phyloP scores from a whole-genome alignment of 53 echinoderm and acorn worm species.

The Patiria pectinifera region DNA sequence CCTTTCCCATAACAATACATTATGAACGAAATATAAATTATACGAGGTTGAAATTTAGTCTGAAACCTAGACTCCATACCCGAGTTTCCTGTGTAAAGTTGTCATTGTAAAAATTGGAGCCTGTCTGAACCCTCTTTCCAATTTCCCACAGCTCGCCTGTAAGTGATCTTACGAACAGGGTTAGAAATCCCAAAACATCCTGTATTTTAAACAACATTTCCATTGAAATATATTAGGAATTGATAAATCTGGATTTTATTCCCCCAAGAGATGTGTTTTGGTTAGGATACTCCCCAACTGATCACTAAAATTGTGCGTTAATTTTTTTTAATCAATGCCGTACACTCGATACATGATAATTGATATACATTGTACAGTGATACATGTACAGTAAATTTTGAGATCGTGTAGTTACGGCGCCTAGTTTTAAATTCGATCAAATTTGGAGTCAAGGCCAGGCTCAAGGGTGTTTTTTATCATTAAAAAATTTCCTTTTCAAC shows the following conservation, averaged over 20 bases:
- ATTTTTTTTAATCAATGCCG: no score
- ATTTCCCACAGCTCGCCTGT: constrained; percentile 39
- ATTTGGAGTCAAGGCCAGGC: no score
- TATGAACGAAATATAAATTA: neutral
- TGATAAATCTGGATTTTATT: neutral
- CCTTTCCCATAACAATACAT: neutral
- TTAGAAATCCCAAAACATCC: constrained; percentile 48
- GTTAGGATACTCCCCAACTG: neutral
- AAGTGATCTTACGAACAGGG: neutral
- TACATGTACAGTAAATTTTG: no score
- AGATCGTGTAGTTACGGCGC: no score
- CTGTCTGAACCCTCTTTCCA: constrained; percentile 31
- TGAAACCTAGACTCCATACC: neutral
- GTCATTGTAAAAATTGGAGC: neutral
- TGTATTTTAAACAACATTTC: neutral
- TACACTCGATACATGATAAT: neutral
- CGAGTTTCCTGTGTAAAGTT: neutral
- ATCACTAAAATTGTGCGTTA: neutral
- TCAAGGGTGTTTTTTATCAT: no score
- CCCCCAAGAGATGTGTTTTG: neutral
- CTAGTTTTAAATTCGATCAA: no score
- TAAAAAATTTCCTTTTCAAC: no score
- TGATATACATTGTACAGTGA: no score
- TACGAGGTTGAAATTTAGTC: constrained; percentile 37
- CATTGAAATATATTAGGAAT: neutral